Evolutionary conservation across 2,113 vertebrate genomes (phyloP).

Genomic region (Suricata suricatta): DNA sequence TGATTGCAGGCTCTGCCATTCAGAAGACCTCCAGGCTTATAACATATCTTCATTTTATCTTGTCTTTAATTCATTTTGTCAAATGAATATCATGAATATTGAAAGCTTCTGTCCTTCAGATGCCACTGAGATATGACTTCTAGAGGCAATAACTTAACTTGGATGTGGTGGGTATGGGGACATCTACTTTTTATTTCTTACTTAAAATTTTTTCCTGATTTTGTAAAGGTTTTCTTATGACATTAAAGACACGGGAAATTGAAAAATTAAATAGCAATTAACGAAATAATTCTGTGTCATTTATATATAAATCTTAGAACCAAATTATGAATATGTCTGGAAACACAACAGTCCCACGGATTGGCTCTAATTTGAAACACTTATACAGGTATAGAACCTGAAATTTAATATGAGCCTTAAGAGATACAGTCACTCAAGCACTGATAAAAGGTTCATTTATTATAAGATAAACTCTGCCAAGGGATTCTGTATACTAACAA

Average conservation of each 20-base stretch:
- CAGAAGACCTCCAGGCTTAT: slow-evolving; percentile 50
- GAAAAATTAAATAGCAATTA: neutral
- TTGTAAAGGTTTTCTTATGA: slow-evolving; percentile 1
- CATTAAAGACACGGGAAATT: neutral
- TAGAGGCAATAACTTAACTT: slow-evolving; percentile 2
- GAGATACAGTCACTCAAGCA: neutral
- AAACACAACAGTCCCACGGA: neutral
- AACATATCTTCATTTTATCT: slow-evolving; percentile 61
- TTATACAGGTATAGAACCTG: neutral
- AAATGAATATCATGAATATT: slow-evolving; percentile 50
- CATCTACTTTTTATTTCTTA: neutral
- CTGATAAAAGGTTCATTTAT: neutral
- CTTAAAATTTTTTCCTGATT: neutral
- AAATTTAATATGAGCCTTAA: slow-evolving; percentile 23
- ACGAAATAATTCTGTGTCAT: neutral
- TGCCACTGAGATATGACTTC: neutral
- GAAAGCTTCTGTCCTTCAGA: slow-evolving; percentile 50
- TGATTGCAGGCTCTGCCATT: slow-evolving; percentile 41
- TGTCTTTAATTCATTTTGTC: slow-evolving; percentile 66
- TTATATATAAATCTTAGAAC: slow-evolving; percentile 3
- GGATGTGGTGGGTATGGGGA: neutral
- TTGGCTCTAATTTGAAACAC: neutral
- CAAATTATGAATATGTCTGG: neutral
- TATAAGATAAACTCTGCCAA: neutral
- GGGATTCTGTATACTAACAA: neutral